phyloP scores from a whole-genome alignment of 2,113 vertebrate genomes.

The Leucoraja erinaceus region DNA sequence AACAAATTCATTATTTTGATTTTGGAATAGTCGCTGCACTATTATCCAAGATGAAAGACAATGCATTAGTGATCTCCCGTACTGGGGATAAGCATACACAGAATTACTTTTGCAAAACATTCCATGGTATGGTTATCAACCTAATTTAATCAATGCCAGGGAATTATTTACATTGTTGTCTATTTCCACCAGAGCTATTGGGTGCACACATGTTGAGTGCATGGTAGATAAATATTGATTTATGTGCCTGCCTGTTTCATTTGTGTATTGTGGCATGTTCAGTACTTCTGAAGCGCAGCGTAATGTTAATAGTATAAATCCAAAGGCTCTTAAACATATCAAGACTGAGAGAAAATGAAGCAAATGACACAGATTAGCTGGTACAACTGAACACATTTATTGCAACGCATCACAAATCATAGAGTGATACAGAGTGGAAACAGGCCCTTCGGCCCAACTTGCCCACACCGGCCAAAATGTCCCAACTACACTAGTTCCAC shows the following conservation, averaged over 20 bases:
- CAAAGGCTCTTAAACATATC: not conserved
- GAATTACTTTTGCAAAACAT: not conserved
- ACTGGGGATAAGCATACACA: not conserved
- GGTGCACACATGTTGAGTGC: not conserved
- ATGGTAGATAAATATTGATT: not conserved
- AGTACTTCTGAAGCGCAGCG: not conserved
- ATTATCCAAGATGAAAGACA: not conserved
- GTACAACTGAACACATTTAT: not conserved
- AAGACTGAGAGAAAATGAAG: not conserved
- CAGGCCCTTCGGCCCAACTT: too few species aligned
- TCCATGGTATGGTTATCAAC: not conserved
- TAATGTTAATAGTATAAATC: not conserved
- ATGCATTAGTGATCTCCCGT: not conserved
- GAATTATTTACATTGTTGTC: not conserved
- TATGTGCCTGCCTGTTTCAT: not conserved
- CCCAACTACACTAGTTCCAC: too few species aligned
- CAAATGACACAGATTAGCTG: not conserved
- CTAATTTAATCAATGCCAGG: not conserved
- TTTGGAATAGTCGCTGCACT: not conserved
- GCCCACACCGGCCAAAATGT: too few species aligned
- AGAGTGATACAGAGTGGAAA: too few species aligned
- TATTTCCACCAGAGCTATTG: not conserved
- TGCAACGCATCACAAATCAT: not conserved
- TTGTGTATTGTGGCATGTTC: not conserved
- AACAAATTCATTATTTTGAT: not conserved